A percentile compares a stretch with the other conserved stretches of the same genome.
Evolutionary conservation across 2,888 invertebrate genomes (phyloP).

Genomic region (Metopia argyrocephala): DNA sequence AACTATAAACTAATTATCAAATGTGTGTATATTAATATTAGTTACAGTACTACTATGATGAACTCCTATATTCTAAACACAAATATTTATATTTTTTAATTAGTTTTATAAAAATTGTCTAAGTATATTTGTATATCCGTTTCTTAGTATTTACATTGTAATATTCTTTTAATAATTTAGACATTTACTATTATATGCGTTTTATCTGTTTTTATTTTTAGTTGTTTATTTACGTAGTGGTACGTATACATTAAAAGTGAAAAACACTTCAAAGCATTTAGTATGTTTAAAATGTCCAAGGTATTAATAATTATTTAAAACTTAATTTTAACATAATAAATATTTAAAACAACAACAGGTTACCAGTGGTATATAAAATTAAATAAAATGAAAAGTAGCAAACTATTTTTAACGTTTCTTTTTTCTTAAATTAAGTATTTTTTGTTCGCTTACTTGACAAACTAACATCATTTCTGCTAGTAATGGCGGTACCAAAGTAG

Average conservation of each 20-base stretch:
- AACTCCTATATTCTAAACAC: background rate
- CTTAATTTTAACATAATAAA: constrained; percentile 7
- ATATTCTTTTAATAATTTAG: background rate
- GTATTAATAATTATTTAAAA: background rate
- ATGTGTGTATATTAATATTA: background rate
- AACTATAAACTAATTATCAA: background rate
- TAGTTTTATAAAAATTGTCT: background rate
- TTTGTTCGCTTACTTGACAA: no score
- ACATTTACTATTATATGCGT: background rate
- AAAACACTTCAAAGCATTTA: constrained; percentile 2
- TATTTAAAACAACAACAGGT: background rate
- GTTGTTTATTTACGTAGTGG: constrained; percentile 13
- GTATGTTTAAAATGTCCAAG: background rate
- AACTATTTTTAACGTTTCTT: no score
- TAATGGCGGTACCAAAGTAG: no score
- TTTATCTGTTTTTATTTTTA: background rate
- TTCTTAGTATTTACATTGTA: background rate
- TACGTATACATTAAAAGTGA: constrained; percentile 16
- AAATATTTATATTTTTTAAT: background rate
- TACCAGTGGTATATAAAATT: background rate
- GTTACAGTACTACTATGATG: background rate
- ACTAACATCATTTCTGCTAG: no score
- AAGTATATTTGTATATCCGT: background rate
- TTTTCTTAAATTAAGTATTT: no score
- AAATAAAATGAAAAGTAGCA: background rate